Evolutionary conservation across 1,140 invertebrate genomes (phyloP), one percentile per base, ranked within the genome.

Genomic region (Tribolium madens): DNA sequence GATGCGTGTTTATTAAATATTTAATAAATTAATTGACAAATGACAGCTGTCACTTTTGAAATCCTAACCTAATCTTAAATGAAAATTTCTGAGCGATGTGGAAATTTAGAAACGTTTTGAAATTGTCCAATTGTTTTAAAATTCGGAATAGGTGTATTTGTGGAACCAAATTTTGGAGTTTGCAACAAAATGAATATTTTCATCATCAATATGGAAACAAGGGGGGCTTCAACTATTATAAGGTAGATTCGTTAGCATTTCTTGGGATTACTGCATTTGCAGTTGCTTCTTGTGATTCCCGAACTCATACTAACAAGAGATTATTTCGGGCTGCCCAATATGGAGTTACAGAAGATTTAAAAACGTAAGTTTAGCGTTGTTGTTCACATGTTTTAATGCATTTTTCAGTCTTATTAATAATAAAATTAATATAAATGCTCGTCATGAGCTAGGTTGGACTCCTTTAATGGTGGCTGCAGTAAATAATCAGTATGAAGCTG

Each of bases 381-480:
- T 64, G 33, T 33, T 64, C 17, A 64, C 2, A n/a, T 12, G 9
- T 42, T 10, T 42, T 64, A 48, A 68, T 12, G 46, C 46, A 72
- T 70, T 73, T 76, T 53, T 14, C 21, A 57, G 50, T 53, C 73
- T 73, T 18, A 79, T 50, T 80, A 73, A 83, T 5, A 81, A 86
- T 69, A 86, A 85, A 9, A 84, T 89, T 36, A 87, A 92, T 84
- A 87, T 91, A 4, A 93, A 94, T 86, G 77, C 80, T 53, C 87
- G 91, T 1, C 94, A 96, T 86, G 75, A 86, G 12, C 87, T 96
- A 26, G 96, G 96, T 36, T 97, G 96, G 95, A 96, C 94, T 52
- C 90, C 94, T 9, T 87, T 97, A 31, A 95, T 96, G 87, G 90
- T 92, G 53, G 95, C 95, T 71, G 93, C 93, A 18, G 91, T 96